These are phyloP conservation scores for Agrypnus murinus DNA, from an alignment of 2,888 invertebrate genomes.

Conservation along the genomic window DNA sequence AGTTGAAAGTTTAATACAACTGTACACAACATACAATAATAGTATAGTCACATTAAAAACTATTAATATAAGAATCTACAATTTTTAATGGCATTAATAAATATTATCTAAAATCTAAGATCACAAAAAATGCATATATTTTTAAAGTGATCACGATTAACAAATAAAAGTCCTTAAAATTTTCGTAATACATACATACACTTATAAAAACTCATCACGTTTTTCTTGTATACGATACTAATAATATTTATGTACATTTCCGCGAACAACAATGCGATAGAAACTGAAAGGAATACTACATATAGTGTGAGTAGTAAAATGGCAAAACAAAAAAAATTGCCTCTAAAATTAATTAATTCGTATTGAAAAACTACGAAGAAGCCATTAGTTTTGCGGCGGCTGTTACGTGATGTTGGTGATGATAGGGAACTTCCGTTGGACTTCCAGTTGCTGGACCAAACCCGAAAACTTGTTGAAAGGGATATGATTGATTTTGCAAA, in stretches of 20 bases:
- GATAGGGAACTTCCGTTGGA: constrained; percentile 81
- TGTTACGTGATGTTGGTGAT: constrained; percentile 90
- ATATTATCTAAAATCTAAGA: constrained; percentile 53
- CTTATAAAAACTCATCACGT: constrained; percentile 2
- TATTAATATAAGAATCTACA: constrained; percentile 24
- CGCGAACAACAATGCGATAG: too few relatives aligned
- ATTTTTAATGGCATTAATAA: constrained; percentile 49
- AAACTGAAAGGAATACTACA: background rate
- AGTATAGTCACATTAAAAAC: constrained; percentile 27
- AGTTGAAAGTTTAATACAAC: constrained; percentile 6
- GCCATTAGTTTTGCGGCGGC: constrained; percentile 90
- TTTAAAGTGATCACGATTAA: constrained; percentile 52
- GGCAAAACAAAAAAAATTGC: constrained; percentile 16
- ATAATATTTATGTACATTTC: constrained; percentile 28
- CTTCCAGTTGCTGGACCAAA: constrained; percentile 69
- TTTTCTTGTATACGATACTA: constrained; percentile 9
- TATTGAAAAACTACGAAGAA: constrained; percentile 77
- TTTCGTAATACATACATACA: constrained; percentile 7
- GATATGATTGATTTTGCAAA: constrained; percentile 69
- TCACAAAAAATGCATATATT: constrained; percentile 52
- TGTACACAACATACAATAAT: constrained; percentile 1
- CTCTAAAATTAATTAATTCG: background rate
- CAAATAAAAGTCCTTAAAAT: constrained; percentile 21
- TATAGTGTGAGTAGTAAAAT: background rate
- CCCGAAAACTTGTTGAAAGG: constrained; percentile 76